Base-by-base conservation (phyloP, 1,140 invertebrate genomes). In the Nasonia giraulti region DNA sequence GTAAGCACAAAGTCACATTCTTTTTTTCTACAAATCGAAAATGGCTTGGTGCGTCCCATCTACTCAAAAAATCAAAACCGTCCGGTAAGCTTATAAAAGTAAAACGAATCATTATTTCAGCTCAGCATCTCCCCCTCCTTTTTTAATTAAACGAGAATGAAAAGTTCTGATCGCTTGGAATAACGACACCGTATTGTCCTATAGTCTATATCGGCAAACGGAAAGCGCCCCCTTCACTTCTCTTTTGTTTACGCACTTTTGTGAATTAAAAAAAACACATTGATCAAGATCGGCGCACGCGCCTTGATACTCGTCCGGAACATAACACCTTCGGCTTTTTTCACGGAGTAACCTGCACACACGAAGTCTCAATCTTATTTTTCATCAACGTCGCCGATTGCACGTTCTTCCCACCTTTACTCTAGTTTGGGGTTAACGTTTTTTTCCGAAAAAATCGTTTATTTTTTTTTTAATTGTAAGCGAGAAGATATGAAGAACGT, bases 21-120 rank as follows among this genome's bases (percentile, higher is more conserved):
- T 79, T 77, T 47, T 27, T 62, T 33, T 37, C 20, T 77, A 73
- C 80, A 37, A 82, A 77, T 85, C 44, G 81, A 81, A 85, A 85
- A 87, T 85, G 83, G 77, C 80, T 87, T 82, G 77, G 76, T 71
- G 66, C 62, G 74, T 87, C 82, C 86, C 66, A 81, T 87, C 88
- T 73, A 85, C 79, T 87, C 87, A 85, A 88, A 89, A 85, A 90
- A 82, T 84, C 84, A 88, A 87, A 90, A 88, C 82, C 69, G 76
- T 87, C 84, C 85, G 55, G 74, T 87, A 89, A 89, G 87, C 88
- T 85, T 86, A 86, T 87, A 88, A 87, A 89, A 89, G 86, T 87
- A 89, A 90, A 87, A 88, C 85, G 80, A 88, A 86, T 84, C 87
- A 86, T 86, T 86, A 86, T 73, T 86, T 87, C 40, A 83, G 37